Conservation (phyloP, 2,797 vertebrate genomes). For the Smutsia gigantea region DNA sequence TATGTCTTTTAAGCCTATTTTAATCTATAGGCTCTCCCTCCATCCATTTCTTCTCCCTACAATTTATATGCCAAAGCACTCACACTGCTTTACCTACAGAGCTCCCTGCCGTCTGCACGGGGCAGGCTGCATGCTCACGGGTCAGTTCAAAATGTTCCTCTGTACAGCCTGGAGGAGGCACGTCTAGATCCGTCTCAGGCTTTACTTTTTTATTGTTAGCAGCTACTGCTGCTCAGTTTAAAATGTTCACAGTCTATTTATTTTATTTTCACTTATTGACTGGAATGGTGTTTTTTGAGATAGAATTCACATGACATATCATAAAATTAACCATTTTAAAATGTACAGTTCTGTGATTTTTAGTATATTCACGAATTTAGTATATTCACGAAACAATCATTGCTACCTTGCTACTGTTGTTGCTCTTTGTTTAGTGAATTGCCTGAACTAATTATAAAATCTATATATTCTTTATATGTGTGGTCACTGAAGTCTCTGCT, state of each 20-base stretch:
- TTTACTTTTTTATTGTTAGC: neutral
- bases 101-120: neutral
- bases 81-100: neutral
- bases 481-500: neutral
- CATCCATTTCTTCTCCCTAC: neutral
- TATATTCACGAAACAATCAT: neutral
- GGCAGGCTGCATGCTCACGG: neutral
- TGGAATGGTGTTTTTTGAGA: neutral
- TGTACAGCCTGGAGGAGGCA: neutral
- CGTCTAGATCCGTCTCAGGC: neutral
- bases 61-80: neutral
- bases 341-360: neutral
- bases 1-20: neutral
- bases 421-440: neutral
- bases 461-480: neutral
- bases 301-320: neutral
- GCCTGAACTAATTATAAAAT: neutral
- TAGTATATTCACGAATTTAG: neutral
- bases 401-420: neutral
- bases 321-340: conserved; percentile 1
- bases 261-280: neutral
- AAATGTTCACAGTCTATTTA: neutral
- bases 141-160: neutral
- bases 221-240: neutral
- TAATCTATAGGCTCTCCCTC: neutral